Conservation (phyloP, 2,797 vertebrate genomes). For the Columba guinea region DNA sequence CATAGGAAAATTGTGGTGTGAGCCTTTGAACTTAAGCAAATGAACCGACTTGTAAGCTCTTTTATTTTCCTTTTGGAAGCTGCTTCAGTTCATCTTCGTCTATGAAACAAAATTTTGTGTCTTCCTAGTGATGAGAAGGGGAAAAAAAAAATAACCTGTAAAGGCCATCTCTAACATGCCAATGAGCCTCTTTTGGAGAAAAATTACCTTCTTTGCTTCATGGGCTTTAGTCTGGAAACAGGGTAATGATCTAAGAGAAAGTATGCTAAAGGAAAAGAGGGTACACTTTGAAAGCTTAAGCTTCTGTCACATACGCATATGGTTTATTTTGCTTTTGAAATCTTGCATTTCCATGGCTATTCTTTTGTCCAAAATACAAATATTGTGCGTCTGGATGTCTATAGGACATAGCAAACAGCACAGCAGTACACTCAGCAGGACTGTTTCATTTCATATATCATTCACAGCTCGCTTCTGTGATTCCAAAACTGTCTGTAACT, state of each 20-base stretch:
- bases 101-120: background rate
- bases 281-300: background rate
- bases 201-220: background rate
- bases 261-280: background rate
- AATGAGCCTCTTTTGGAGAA: conserved; percentile 3
- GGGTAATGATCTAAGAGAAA: background rate
- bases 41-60: background rate
- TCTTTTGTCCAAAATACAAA: conserved; percentile 1
- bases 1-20: background rate
- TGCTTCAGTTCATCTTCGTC: background rate
- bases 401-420: background rate
- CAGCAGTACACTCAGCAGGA: background rate
- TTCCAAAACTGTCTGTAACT: background rate
- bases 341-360: background rate
- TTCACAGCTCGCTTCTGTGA: background rate
- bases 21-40: background rate
- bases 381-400: background rate
- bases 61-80: background rate
- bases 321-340: background rate
- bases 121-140: background rate
- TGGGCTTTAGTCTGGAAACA: background rate
- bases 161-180: conserved; percentile 4
- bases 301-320: background rate
- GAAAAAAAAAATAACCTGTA: conserved; percentile 4
- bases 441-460: background rate